Percentiles rank a stretch among this genome's conserved stretches.
Conservation (phyloP, 2,113 vertebrate genomes). For the Podiceps cristatus region DNA sequence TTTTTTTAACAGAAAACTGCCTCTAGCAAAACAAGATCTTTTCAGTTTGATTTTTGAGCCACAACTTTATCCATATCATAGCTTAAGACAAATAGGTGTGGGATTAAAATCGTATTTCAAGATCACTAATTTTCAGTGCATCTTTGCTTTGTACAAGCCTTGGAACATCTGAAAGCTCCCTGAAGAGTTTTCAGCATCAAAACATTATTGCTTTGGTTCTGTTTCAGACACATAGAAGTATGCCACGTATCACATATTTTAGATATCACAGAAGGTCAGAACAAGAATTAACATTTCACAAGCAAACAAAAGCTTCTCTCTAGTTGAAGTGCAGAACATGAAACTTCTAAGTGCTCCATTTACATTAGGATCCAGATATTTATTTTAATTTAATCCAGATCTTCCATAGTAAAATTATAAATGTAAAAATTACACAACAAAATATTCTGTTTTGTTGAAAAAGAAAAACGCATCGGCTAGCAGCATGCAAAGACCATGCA, state of each 20-base stretch:
- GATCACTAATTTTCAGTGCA: conserved; percentile 71
- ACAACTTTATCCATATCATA: conserved; percentile 45
- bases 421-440: conserved; percentile 78
- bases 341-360: conserved; percentile 82
- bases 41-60: conserved; percentile 56
- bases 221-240: conserved; percentile 73
- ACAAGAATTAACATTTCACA: conserved; percentile 74
- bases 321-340: conserved; percentile 81
- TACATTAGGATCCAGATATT: conserved; percentile 75
- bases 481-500: conserved; percentile 86
- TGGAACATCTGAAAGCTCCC: conserved; percentile 71
- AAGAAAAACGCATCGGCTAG: conserved; percentile 74
- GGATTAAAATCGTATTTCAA: conserved; percentile 64
- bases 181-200: conserved; percentile 67
- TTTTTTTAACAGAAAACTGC: neutral
- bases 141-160: conserved; percentile 73
- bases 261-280: conserved; percentile 73
- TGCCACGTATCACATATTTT: conserved; percentile 71
- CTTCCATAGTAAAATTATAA: conserved; percentile 75
- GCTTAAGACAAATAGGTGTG: conserved; percentile 81
- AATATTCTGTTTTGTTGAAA: conserved; percentile 66
- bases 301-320: conserved; percentile 73
- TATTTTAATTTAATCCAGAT: conserved; percentile 75
- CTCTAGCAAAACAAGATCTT: conserved; percentile 58
- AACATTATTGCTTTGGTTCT: conserved; percentile 87